A percentile compares a stretch with the other conserved stretches of the same genome.
Evolutionary conservation across 2,888 invertebrate species (phyloP).

Genomic region (Elmis aenea): DNA sequence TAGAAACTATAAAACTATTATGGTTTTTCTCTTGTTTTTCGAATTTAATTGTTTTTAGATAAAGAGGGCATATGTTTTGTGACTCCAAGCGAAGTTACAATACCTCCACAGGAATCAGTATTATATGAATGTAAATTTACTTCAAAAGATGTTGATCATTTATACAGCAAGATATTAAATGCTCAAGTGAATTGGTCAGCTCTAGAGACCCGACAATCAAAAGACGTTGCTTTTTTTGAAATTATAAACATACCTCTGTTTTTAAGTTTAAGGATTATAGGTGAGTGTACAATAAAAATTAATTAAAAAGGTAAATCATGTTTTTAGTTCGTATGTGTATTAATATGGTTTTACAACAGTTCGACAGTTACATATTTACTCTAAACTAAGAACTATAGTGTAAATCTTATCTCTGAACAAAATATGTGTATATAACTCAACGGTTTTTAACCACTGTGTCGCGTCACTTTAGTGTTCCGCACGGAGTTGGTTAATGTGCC

Average conservation of each 20-base stretch:
- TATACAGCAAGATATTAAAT: constrained; percentile 35
- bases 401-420: too few species aligned
- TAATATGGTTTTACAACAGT: too few species aligned
- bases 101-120: constrained; percentile 32
- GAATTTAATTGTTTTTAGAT: constrained; percentile 25
- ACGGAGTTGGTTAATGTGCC: too few species aligned
- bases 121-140: constrained; percentile 40
- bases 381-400: too few species aligned
- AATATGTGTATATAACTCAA: too few species aligned
- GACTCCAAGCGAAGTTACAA: constrained; percentile 30
- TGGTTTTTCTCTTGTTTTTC: neutral
- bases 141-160: constrained; percentile 30
- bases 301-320: neutral
- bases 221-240: constrained; percentile 2
- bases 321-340: too few species aligned
- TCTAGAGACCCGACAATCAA: constrained; percentile 1
- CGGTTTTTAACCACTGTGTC: too few species aligned
- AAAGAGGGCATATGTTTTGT: constrained; percentile 34
- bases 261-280: constrained; percentile 30
- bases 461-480: too few species aligned
- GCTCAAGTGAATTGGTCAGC: constrained; percentile 36
- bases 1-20: neutral
- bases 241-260: constrained; percentile 28
- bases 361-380: too few species aligned
- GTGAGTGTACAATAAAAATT: constrained; percentile 7